Base-by-base conservation (phyloP, 2,113 vertebrate genomes). In the Cheilinus undulatus region DNA sequence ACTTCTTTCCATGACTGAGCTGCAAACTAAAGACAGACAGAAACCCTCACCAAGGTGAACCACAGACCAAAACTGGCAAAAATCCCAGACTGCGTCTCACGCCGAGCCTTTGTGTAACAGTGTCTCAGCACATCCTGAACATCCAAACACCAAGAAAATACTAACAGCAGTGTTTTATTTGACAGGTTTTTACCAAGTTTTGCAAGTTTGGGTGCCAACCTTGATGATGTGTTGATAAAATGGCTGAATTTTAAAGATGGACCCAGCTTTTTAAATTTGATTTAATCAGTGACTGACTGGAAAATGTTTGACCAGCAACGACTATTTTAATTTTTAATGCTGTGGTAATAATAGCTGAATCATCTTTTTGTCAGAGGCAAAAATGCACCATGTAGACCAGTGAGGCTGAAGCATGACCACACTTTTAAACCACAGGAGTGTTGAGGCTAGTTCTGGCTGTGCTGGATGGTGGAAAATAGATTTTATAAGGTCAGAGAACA, bases 41-140 rank as follows among this genome's bases (percentile, higher is more conserved):
- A 61, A 63, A 64, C 63, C 23, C n/a, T 64, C 73, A 54, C 51
- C 40, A 42, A 72, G 80, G 82, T 81, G 85, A 78, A 77, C 54
- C 67, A 28, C 69, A 26, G 49, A 32, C 49, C 3, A 43, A 79
- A 56, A 32, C 65, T 74, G 85, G 84, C 73, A 3, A 13, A 32
- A 34, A 15, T 79, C 87, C 76, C 84, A 83, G 79, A 84, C 51
- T 62, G 63, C 22, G 20, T 58, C 59, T 56, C 67, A 60, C 26
- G 13, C 54, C 7, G 22, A 38, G 73, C 15, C 22, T 53, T 52
- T 53, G 72, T 77, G 72, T 57, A 28, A 58, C 50, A 65, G 60
- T 40, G 27, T 64, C 51, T 68, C 13, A 22, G 73, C 22, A 30
- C 69, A 48, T 74, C 24, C 52, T 67, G 13, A 23, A 30, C 28